These are phyloP conservation scores for Boloria euphrosyne DNA, from an alignment of 2,888 invertebrate genomes.

Conservation along the genomic window DNA sequence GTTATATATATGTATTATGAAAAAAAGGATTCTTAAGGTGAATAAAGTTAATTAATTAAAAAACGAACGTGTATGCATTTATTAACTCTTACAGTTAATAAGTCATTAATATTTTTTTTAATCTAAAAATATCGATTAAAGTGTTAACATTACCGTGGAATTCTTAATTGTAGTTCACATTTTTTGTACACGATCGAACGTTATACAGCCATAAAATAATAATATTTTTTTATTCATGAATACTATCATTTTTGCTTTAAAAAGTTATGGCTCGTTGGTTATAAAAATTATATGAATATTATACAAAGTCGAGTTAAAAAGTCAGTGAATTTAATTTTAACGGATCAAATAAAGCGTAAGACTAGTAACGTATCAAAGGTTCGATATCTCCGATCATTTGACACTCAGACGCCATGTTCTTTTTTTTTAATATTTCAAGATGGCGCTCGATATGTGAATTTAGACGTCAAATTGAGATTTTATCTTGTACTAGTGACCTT, in stretches of 20 bases:
- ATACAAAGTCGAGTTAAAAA: background rate
- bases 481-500: conserved; percentile 60
- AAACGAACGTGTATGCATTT: too few relatives aligned
- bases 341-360: conserved; percentile 29
- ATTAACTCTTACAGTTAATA: too few relatives aligned
- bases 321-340: conserved; percentile 1
- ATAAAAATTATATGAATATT: background rate
- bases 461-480: conserved; percentile 65
- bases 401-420: conserved; percentile 49
- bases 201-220: conserved; percentile 17
- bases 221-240: conserved; percentile 9
- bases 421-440: conserved; percentile 49
- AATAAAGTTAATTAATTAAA: too few relatives aligned
- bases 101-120: background rate
- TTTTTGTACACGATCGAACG: conserved; percentile 11
- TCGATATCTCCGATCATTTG: conserved; percentile 53
- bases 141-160: background rate
- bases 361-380: conserved; percentile 42
- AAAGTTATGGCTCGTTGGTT: conserved; percentile 2
- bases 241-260: background rate
- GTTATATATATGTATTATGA: too few relatives aligned
- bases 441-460: conserved; percentile 66
- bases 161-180: conserved; percentile 11
- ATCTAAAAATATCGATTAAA: background rate
- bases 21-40: too few relatives aligned